Conservation (phyloP, 2,797 vertebrate species). For the Pteronotus mesoamericanus region DNA sequence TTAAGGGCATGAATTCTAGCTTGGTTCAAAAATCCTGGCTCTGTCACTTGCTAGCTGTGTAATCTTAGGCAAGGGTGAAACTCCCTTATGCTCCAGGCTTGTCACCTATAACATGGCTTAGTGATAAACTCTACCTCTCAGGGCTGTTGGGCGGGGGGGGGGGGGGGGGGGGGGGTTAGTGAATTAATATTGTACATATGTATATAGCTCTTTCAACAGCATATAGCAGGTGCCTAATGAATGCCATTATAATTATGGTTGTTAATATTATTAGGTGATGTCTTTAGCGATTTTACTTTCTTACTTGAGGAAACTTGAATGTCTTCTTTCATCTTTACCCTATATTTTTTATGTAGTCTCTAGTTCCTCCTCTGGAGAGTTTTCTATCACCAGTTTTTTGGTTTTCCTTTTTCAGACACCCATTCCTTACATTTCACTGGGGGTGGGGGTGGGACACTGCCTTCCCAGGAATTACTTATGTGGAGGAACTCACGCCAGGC, state of each 20-base stretch:
- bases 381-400: neutral
- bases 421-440: neutral
- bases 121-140: neutral
- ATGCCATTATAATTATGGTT: neutral
- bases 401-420: neutral
- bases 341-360: neutral
- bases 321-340: neutral
- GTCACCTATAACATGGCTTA: neutral
- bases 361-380: neutral
- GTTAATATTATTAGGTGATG: neutral
- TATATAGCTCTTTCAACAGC: neutral
- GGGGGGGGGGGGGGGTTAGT: neutral
- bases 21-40: neutral
- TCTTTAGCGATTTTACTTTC: neutral
- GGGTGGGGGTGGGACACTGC: neutral
- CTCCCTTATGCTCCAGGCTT: neutral
- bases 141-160: neutral
- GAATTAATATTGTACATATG: neutral
- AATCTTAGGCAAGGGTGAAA: neutral
- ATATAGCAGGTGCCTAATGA: neutral
- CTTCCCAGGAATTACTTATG: neutral
- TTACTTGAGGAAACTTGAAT: neutral
- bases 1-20: neutral
- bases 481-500: conserved; percentile 50
- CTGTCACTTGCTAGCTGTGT: neutral